Base-by-base conservation (phyloP, 1,140 invertebrate species). In the Maconellicoccus hirsutus region DNA sequence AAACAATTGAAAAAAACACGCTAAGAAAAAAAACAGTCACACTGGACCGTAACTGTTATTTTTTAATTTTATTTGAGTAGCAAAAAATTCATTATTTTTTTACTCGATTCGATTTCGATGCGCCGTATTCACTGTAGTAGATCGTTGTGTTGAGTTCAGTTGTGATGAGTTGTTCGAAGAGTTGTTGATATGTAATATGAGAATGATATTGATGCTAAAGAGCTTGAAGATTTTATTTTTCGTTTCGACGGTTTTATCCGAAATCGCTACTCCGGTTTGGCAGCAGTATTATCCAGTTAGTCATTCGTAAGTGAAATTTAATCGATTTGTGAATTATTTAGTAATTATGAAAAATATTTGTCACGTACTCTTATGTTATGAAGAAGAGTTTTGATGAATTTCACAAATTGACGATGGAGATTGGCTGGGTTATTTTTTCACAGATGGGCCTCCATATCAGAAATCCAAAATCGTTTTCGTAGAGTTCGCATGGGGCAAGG, bases 401-500 rank as follows among this genome's bases (percentile, higher is more conserved):
- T n/a, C n/a, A n/a, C n/a, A n/a, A n/a, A n/a, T 33, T 33, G 12
- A 33, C 3, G 12, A 33, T 33, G 29, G 10, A 59, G 66, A 70
- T 63, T 72, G 63, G 39, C n/a, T n/a, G n/a, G n/a, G n/a, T n/a
- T 59, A 52, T n/a, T 74, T 71, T 72, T 71, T 71, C 66, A 21
- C 42, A 72, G 74, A 61, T 74, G 73, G 72, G 69, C 74, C 6
- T 70, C 72, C 12, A 52, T 52, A 52, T 38, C 71, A 38, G 69
- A 72, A 42, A 63, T 72, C 16, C 74, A 71, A 26, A 71, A 73
- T 19, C 71, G 74, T 19, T 75, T 73, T 7, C 52, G 73, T 8
- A 71, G 76, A 59, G 29, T 75, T 26, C 63, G 76, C 19, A 71
- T 74, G 33, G 76, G 76, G 1, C 72, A 72, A 16, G 76, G 76